Evolutionary conservation across 1,140 invertebrate genomes (phyloP), one percentile per base, ranked within the genome.

Genomic region (Reticulitermes speratus): DNA sequence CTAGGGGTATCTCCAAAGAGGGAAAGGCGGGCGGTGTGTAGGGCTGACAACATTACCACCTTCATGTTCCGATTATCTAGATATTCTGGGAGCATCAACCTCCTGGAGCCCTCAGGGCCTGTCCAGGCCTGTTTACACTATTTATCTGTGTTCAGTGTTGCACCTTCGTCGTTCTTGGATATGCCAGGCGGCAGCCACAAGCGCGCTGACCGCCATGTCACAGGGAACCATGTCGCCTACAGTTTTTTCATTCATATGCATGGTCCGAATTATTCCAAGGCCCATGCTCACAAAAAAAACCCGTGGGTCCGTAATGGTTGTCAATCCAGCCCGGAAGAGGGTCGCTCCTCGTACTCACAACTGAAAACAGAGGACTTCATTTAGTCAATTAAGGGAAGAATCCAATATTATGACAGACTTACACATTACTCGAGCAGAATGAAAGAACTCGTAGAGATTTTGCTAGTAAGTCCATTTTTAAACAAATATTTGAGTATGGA

Each of bases 141-240:
- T 48, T 48, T 16, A 9, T 3, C 14, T 48, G 14, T 12, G 9
- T 48, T 48, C 45, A 48, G 9, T 48, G 2, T 1, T 7, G 12
- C n/a, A 75, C 65, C 65, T 75, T 25, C 65, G 65, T 30, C 65
- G 30, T 21, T 38, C 44, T 0, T 86, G 21, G 19, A 94, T 93
- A 88, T 95, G 93, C 94, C 95, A 96, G 0, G 96, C 96, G 69
- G 93, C 93, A n/a, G 95, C 94, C 85, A 97, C 94, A 87, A 96
- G 91, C 6, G 95, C 94, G 89, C 97, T 97, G 16, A 96, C 94
- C 52, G 95, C 94, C 89, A 96, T 93, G 90, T 98, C 97, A 11
- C 97, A 96, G 0, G 97, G 97, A n/a, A 98, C 95, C 44, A 98
- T 92, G 88, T 97, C 96, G 0, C 96, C 96, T 86, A 91, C 90